phyloP scores from a whole-genome alignment of 2,797 vertebrate genomes.

The Heterohyrax brucei region DNA sequence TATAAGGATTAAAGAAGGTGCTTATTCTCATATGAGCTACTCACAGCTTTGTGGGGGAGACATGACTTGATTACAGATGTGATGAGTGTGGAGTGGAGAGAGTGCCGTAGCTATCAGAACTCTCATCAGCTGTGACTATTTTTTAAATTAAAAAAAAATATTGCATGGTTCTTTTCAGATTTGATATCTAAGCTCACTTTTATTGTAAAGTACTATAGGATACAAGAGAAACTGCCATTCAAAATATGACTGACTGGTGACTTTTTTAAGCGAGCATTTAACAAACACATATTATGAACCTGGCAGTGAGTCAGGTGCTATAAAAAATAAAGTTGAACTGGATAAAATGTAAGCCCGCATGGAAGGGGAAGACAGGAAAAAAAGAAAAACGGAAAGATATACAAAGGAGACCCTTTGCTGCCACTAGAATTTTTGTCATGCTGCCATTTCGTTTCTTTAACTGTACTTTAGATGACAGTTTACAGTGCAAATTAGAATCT shows the following conservation, averaged over 20 bases:
- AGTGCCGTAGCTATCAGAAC: not conserved
- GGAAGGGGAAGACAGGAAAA: not conserved
- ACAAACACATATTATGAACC: no score
- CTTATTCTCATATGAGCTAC: not conserved
- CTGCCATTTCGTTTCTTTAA: not conserved
- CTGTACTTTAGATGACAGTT: no score
- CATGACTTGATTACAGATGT: not conserved
- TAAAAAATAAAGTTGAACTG: no score
- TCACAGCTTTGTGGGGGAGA: constrained; percentile 1
- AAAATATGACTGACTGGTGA: no score
- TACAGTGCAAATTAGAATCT: no score
- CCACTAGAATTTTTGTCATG: not conserved
- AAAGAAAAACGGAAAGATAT: not conserved
- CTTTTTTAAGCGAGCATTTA: no score
- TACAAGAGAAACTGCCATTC: no score
- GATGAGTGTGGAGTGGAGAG: not conserved
- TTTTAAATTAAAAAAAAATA: no score
- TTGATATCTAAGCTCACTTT: no score
- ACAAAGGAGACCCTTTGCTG: not conserved
- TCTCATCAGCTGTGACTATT: not conserved
- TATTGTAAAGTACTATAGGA: no score
- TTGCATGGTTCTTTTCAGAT: no score
- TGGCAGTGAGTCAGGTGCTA: no score
- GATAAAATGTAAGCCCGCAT: not conserved
- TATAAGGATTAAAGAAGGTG: constrained; percentile 28